phyloP scores from a whole-genome alignment of 2,888 invertebrate genomes.

The Spatulosminthurus flaviceps region DNA sequence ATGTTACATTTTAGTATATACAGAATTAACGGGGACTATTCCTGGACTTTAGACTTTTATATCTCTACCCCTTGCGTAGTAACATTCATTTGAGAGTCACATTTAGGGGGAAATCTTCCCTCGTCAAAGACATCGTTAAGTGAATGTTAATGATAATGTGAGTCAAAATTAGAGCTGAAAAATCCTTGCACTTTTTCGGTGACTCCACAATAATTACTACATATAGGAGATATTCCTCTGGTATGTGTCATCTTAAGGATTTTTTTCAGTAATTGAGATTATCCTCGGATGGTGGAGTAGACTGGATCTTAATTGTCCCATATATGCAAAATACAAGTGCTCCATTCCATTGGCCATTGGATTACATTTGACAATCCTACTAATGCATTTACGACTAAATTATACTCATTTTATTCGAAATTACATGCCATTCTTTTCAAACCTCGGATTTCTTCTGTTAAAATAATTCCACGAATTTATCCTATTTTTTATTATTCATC shows the following conservation, averaged over 20 bases:
- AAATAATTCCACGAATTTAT: too few relatives aligned
- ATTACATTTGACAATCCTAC: conserved; percentile 5
- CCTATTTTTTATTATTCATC: too few relatives aligned
- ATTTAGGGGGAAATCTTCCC: neutral
- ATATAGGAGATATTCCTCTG: neutral
- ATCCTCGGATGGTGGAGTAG: neutral
- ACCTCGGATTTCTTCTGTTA: neutral
- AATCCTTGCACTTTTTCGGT: neutral
- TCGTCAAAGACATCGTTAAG: conserved; percentile 14
- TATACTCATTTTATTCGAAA: neutral
- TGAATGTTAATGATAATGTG: conserved; percentile 24
- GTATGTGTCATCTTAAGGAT: neutral
- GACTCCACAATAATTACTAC: neutral
- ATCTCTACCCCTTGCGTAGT: too few relatives aligned
- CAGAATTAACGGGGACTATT: too few relatives aligned
- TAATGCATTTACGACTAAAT: neutral
- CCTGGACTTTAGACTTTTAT: too few relatives aligned
- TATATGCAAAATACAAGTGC: neutral
- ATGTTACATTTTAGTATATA: too few relatives aligned
- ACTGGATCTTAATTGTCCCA: conserved; percentile 18
- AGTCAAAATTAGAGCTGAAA: conserved; percentile 26
- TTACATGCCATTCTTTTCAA: neutral
- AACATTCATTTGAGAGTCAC: too few relatives aligned
- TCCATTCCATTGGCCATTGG: neutral
- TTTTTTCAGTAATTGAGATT: neutral